These are phyloP conservation scores for Zosterops lateralis DNA, from an alignment of 2,113 vertebrate genomes.

Conservation along the genomic window DNA sequence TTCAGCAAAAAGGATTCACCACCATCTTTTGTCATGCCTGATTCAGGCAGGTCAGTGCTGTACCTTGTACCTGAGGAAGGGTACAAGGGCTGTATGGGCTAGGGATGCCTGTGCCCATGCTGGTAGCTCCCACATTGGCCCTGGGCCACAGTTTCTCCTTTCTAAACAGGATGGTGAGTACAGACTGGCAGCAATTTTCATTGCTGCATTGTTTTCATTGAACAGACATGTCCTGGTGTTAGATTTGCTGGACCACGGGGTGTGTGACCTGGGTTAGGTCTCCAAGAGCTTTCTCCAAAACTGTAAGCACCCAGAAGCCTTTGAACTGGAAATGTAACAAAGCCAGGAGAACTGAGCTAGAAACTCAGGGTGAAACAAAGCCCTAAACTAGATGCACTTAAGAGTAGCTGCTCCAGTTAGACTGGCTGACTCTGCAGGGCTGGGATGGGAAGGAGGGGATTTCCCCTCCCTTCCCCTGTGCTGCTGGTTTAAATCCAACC, in stretches of 20 bases:
- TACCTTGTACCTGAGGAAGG: not conserved
- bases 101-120: not conserved
- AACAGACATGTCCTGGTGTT: not conserved
- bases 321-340: not conserved
- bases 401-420: conserved; percentile 29
- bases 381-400: not conserved
- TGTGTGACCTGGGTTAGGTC: not conserved
- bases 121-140: accelerated
- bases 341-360: not conserved
- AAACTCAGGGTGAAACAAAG: not conserved
- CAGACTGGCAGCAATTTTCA: not conserved
- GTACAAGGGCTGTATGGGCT: accelerated
- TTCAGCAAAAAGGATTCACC: not conserved
- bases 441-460: conserved; percentile 13
- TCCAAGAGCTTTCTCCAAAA: not conserved
- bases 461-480: conserved; percentile 18
- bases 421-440: not conserved
- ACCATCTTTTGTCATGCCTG: not conserved
- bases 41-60: not conserved
- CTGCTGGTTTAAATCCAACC: conserved; percentile 41
- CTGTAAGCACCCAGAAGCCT: not conserved
- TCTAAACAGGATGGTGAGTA: not conserved
- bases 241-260: not conserved
- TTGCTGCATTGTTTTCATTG: not conserved
- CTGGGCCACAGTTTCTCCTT: not conserved